Percentiles rank a stretch among this genome's conserved stretches.
Evolutionary conservation across 53 echinoderm and acorn worm genomes (phyloP).

Genomic region (Paelopatides confundens): DNA sequence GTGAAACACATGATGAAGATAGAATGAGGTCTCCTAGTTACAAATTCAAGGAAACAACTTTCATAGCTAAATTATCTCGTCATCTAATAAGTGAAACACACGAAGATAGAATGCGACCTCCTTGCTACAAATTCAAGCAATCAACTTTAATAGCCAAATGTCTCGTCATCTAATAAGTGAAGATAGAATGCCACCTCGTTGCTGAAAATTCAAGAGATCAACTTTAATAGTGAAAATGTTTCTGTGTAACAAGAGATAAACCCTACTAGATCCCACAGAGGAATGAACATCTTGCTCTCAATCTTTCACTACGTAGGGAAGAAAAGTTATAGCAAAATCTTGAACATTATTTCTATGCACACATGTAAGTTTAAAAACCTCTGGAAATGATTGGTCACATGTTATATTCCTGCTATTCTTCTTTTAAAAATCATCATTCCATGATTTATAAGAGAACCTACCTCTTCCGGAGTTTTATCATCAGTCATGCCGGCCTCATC

Average conservation of each 20-base stretch:
- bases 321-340: too few species aligned
- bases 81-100: not conserved
- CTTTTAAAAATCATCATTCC: too few species aligned
- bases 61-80: not conserved
- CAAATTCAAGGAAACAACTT: not conserved
- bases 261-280: too few species aligned
- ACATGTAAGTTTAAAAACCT: too few species aligned
- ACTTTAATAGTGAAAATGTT: not conserved
- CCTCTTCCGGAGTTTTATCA: slow-evolving; percentile 12
- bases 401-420: too few species aligned
- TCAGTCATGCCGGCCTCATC: slow-evolving; percentile 52
- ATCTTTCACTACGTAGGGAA: too few species aligned
- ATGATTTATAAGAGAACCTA: not conserved
- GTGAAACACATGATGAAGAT: not conserved
- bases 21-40: not conserved
- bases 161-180: not conserved
- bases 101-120: not conserved
- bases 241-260: too few species aligned
- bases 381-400: too few species aligned
- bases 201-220: not conserved
- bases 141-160: not conserved
- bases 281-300: too few species aligned
- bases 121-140: not conserved
- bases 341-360: too few species aligned
- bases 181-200: not conserved